Evolutionary conservation across 2,797 vertebrate genomes (phyloP).

Genomic region (Emys orbicularis): DNA sequence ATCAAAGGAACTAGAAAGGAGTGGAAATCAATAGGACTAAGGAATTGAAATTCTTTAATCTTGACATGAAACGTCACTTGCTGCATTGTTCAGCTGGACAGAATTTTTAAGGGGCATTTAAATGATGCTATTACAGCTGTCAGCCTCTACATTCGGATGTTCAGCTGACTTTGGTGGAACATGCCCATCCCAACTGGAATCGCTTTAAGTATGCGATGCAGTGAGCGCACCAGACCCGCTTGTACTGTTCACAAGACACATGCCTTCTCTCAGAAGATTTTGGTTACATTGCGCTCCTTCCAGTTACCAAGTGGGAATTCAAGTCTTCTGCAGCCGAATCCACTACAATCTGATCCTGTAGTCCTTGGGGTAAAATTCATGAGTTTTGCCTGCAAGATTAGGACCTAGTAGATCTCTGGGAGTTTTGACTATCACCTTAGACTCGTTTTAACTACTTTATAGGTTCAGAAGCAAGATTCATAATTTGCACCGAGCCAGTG

Average conservation of each 20-base stretch:
- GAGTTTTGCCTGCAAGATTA: slow-evolving; percentile 38
- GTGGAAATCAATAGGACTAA: background rate
- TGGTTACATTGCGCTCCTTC: fast-evolving
- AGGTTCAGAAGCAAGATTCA: too few relatives aligned
- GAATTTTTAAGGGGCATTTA: fast-evolving
- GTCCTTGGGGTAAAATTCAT: background rate
- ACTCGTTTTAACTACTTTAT: slow-evolving; percentile 17
- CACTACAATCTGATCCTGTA: background rate
- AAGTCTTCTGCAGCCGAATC: background rate
- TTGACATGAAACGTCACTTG: fast-evolving
- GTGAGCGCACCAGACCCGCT: background rate
- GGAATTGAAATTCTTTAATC: background rate
- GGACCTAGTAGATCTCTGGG: slow-evolving; percentile 36
- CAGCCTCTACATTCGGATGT: background rate
- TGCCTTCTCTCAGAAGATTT: background rate
- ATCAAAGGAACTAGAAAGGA: background rate
- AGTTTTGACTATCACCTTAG: background rate
- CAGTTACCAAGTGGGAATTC: background rate
- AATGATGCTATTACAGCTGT: background rate
- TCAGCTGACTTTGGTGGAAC: background rate
- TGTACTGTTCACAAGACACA: fast-evolving
- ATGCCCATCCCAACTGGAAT: background rate
- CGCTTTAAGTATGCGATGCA: background rate
- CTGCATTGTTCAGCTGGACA: background rate
- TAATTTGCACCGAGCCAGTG: background rate